Base-by-base conservation (phyloP, 2,888 invertebrate species). In the Bursaphelenchus okinawaensis region DNA sequence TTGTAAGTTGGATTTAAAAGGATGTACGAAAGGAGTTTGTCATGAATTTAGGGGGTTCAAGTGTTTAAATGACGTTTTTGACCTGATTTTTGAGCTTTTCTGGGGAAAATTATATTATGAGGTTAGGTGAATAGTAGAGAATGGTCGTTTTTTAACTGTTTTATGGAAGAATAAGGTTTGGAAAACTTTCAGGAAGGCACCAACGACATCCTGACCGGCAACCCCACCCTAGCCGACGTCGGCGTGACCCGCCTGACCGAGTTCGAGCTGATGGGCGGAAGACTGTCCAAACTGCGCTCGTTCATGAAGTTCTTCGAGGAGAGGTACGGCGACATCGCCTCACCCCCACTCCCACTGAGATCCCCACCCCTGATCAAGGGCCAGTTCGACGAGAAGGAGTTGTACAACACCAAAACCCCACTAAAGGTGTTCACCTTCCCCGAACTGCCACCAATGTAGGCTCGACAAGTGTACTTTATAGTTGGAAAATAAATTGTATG, bases 191-290 rank as follows among this genome's bases (percentile, higher is more conserved):
- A 85, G 84, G 85, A 86, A 68, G 80, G 77, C 28, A 70, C 83
- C 24, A 83, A 81, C 50, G 85, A 85, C 69, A 72, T 79, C 29
- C 64, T 83, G 56, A 81, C 80, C 4, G 74, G 58, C 23, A 65
- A 55, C 65, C 83, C 82, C 7, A 83, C 84, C 0, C 74, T 86
- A 51, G 80, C 82, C 65, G 85, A 86, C 70, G 78, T 86, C 12
- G 85, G 85, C n/a, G 82, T 85, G 19, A 73, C 78, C 9, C 70
- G 77, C 28, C 74, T 84, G 65, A 81, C 82, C 4, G 77, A 75
- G 24, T 77, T 85, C 65, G 84, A 84, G 63, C 68, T 73, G 54
- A 69, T 74, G 65, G 80, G 80, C 24, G 80, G 76, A 19, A 55
- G 31, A 20, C 70, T 67, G 54, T 75, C 76, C 19, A 71, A 73